Percentiles rank a stretch among this genome's conserved stretches.
These are phyloP conservation scores for Lysandra coridon DNA, from an alignment of 2,888 invertebrate genomes.

Conservation along the genomic window DNA sequence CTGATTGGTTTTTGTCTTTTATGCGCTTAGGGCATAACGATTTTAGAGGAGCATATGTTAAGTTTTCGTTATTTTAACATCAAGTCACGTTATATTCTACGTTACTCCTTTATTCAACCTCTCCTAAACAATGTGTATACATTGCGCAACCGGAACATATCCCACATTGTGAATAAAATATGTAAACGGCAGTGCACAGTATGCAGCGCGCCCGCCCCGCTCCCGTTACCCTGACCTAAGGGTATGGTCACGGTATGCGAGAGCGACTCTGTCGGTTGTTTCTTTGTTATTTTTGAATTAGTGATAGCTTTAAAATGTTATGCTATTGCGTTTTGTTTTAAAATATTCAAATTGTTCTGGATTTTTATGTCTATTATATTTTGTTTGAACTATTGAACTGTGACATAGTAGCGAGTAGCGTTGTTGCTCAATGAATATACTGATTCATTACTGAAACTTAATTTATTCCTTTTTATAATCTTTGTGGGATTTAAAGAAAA, in stretches of 20 bases:
- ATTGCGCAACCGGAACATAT: slow-evolving; percentile 5
- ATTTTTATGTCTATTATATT: no score
- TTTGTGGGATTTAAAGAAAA: not conserved
- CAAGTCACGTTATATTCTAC: not conserved
- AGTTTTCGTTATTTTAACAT: not conserved
- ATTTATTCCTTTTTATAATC: no score
- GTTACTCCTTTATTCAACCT: not conserved
- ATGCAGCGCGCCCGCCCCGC: slow-evolving; percentile 48
- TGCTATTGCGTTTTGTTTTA: not conserved
- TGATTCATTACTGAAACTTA: no score
- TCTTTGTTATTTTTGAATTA: not conserved
- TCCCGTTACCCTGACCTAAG: slow-evolving; percentile 57
- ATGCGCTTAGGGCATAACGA: not conserved
- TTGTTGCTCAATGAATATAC: no score
- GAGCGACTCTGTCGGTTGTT: slow-evolving; percentile 1
- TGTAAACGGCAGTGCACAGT: slow-evolving; percentile 76
- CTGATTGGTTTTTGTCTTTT: not conserved
- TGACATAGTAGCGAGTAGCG: no score
- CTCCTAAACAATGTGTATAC: not conserved
- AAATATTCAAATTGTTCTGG: no score
- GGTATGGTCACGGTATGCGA: not conserved
- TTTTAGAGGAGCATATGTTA: not conserved
- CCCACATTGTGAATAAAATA: slow-evolving; percentile 37
- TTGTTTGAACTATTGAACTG: no score
- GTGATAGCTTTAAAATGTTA: not conserved